A percentile compares a stretch with the other conserved stretches of the same genome.
These are phyloP conservation scores for Philonicus albiceps DNA, from an alignment of 2,888 invertebrate species.

Conservation along the genomic window DNA sequence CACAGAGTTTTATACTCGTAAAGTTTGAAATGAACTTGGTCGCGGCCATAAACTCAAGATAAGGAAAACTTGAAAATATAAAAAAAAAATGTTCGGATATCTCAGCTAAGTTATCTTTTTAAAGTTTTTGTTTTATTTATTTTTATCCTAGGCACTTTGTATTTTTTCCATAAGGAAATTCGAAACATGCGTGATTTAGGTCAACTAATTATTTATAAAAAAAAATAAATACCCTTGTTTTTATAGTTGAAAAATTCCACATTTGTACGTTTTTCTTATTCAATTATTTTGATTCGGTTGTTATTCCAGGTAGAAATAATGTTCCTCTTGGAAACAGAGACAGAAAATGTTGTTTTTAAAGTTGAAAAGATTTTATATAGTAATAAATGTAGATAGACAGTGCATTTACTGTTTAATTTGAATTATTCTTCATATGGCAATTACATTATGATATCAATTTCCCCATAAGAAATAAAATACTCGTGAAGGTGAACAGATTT, in stretches of 20 bases:
- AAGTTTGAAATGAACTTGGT: not conserved
- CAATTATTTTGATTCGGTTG: not conserved
- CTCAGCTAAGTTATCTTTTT: constrained; percentile 6
- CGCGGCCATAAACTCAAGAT: constrained; percentile 14
- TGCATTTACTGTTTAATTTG: too few relatives aligned
- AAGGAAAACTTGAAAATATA: constrained; percentile 15
- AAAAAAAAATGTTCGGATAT: not conserved
- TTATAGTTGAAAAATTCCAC: not conserved
- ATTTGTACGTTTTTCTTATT: not conserved
- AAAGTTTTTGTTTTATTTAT: constrained; percentile 3
- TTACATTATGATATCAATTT: not conserved
- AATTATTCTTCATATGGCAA: not conserved
- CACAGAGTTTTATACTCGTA: not conserved
- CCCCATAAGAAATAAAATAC: not conserved
- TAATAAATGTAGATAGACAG: too few relatives aligned
- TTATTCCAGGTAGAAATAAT: not conserved
- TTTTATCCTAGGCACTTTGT: not conserved
- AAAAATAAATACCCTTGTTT: not conserved
- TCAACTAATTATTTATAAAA: not conserved
- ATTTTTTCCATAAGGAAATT: not conserved
- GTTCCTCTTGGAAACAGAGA: not conserved
- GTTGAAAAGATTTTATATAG: not conserved
- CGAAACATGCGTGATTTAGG: not conserved
- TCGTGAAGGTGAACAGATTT: not conserved
- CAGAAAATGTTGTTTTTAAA: not conserved